Evolutionary conservation across 2,888 invertebrate genomes (phyloP).

Genomic region (Idaea aversata): DNA sequence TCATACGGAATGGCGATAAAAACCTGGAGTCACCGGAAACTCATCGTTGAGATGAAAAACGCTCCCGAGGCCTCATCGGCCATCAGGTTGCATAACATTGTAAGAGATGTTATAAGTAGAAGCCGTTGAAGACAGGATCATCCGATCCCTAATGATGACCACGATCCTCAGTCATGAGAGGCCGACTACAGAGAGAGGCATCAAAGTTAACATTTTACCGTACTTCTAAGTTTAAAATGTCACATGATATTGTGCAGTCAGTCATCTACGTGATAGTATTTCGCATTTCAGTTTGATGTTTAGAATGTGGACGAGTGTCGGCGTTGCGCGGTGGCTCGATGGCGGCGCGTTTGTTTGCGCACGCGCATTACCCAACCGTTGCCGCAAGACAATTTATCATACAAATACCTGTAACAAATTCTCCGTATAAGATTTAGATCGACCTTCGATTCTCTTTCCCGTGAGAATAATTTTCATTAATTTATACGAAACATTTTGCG

Average conservation of each 20-base stretch:
- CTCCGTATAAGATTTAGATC: conserved; percentile 24
- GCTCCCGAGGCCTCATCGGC: no score
- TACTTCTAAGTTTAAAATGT: background rate
- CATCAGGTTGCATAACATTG: no score
- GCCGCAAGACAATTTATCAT: conserved; percentile 55
- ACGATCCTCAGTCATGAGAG: no score
- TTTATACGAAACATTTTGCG: conserved; percentile 20
- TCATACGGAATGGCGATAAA: no score
- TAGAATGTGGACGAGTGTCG: conserved; percentile 33
- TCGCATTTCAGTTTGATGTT: conserved; percentile 45
- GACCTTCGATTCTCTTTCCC: conserved; percentile 47
- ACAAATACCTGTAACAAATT: conserved; percentile 39
- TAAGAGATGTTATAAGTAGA: no score
- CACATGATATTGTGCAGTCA: background rate
- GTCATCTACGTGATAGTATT: conserved; percentile 55
- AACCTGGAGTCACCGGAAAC: no score
- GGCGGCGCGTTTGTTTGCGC: conserved; percentile 43
- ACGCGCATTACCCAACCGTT: conserved; percentile 43
- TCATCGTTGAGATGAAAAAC: no score
- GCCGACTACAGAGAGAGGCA: no score
- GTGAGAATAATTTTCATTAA: conserved; percentile 44
- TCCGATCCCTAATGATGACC: no score
- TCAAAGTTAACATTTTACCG: background rate
- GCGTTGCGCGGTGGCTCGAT: conserved; percentile 13
- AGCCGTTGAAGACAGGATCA: no score